Evolutionary conservation across 2,888 invertebrate genomes (phyloP).

Genomic region (Helicoverpa assulta): DNA sequence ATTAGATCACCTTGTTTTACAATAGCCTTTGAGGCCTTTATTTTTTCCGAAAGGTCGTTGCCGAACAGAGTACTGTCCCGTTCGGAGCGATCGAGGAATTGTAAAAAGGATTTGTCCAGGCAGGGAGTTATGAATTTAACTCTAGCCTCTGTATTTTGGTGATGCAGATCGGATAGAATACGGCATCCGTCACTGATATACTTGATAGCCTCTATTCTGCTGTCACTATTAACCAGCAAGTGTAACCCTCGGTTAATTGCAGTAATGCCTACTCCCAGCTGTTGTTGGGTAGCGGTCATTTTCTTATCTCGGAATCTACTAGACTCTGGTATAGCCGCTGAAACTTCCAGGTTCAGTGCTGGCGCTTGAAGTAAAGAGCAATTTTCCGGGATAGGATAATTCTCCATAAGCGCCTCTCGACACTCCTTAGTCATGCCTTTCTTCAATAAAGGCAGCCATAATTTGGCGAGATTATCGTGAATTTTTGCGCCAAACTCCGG

Average conservation of each 20-base stretch:
- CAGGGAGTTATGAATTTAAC: neutral
- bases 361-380: constrained; percentile 8
- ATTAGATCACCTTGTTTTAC: constrained; percentile 9
- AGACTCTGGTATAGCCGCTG: constrained; percentile 3
- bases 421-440: constrained; percentile 3
- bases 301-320: constrained; percentile 10
- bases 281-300: constrained; percentile 3
- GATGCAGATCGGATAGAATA: constrained; percentile 3
- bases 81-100: neutral
- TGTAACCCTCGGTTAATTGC: constrained; percentile 8
- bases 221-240: constrained; percentile 9
- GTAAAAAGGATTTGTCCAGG: neutral
- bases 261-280: constrained; percentile 4
- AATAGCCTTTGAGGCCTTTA: constrained; percentile 1
- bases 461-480: constrained; percentile 3
- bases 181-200: neutral
- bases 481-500: no score
- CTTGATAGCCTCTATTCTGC: constrained; percentile 3
- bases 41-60: neutral
- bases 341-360: constrained; percentile 11
- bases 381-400: neutral
- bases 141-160: constrained; percentile 4
- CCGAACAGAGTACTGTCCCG: neutral
- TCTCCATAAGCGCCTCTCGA: neutral
- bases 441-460: constrained; percentile 1